Conservation (phyloP, 1,140 invertebrate genomes). For the Papilio xuthus region DNA sequence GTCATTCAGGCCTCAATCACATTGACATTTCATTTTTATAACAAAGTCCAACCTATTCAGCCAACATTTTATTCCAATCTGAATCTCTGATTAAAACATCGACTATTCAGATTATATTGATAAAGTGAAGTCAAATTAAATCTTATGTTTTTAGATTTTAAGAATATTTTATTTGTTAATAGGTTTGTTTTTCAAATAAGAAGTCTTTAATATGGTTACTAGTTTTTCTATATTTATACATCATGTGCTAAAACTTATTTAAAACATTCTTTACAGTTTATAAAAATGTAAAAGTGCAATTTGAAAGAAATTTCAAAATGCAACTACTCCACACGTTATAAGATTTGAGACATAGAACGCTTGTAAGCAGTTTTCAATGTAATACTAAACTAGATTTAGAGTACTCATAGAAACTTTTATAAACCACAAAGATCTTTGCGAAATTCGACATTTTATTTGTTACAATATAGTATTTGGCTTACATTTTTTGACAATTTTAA, state of each 20-base stretch:
- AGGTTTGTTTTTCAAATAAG: neutral
- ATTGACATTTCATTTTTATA: neutral
- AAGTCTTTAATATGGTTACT: no score
- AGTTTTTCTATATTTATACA: no score
- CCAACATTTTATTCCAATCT: neutral
- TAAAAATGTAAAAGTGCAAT: no score
- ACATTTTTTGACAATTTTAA: neutral
- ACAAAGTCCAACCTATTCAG: neutral
- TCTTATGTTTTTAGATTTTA: no score
- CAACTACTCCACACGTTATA: neutral
- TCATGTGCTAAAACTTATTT: no score
- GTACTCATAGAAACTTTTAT: neutral
- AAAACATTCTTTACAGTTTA: no score
- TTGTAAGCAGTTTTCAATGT: neutral
- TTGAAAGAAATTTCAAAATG: no score
- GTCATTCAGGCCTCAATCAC: neutral
- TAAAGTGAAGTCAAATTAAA: neutral
- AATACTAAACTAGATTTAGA: neutral
- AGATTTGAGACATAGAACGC: neutral
- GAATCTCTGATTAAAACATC: conserved; percentile 19
- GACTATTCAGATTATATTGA: neutral
- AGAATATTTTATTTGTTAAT: neutral
- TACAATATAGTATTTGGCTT: neutral
- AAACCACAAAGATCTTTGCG: neutral
- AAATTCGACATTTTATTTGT: neutral